Conservation (phyloP, 1,140 invertebrate species). For the Scaptodrosophila lebanonensis region DNA sequence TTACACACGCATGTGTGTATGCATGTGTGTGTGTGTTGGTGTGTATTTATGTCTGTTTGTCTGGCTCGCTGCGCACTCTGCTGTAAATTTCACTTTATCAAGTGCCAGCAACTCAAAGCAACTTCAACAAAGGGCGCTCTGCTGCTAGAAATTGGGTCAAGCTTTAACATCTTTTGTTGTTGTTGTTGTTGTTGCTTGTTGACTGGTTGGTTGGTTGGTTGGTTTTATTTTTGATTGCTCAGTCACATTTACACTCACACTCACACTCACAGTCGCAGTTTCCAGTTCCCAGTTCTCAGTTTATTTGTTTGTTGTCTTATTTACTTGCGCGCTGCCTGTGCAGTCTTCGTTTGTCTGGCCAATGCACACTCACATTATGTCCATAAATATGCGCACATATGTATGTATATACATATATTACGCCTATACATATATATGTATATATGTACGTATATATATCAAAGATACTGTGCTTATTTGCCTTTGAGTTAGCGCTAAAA, state of each 20-base stretch:
- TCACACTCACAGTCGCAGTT: not conserved
- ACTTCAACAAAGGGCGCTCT: constrained; percentile 58
- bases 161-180: constrained; percentile 42
- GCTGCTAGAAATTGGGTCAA: constrained; percentile 61
- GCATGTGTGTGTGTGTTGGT: constrained; percentile 10
- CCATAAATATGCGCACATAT: constrained; percentile 3
- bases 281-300: constrained; percentile 13
- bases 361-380: not conserved
- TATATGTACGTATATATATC: not conserved
- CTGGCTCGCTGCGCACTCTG: too few species aligned
- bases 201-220: too few species aligned
- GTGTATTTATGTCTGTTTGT: constrained; percentile 9
- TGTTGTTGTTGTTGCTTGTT: constrained; percentile 18
- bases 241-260: not conserved
- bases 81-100: constrained; percentile 55
- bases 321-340: constrained; percentile 27
- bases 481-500: constrained; percentile 34
- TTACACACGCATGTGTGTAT: not conserved
- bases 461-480: constrained; percentile 40
- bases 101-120: constrained; percentile 29
- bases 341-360: too few species aligned
- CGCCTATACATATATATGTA: constrained; percentile 1
- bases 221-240: constrained; percentile 29
- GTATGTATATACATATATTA: not conserved
- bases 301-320: constrained; percentile 32